phyloP scores from a whole-genome alignment of 2,888 invertebrate species.

The Volucella inanis region DNA sequence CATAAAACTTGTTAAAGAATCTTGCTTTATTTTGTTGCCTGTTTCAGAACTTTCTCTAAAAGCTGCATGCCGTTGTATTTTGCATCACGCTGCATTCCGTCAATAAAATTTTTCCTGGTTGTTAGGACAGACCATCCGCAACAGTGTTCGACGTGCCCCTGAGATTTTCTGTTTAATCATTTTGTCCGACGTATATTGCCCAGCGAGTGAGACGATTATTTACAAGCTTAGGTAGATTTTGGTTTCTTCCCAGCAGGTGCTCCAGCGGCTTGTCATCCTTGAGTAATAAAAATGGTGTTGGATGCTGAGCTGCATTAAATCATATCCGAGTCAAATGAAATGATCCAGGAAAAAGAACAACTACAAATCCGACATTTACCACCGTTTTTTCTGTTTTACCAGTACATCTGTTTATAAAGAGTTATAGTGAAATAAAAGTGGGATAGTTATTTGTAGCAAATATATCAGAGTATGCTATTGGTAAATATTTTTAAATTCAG shows the following conservation, averaged over 20 bases:
- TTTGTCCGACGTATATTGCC: not conserved
- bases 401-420: too few relatives aligned
- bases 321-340: too few relatives aligned
- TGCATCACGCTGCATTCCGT: not conserved
- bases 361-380: too few relatives aligned
- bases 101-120: too few relatives aligned
- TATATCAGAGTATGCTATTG: too few relatives aligned
- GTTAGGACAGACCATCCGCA: conserved; percentile 4
- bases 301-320: too few relatives aligned
- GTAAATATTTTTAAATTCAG: too few relatives aligned
- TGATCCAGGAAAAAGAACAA: too few relatives aligned
- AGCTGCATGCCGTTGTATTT: not conserved
- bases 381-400: too few relatives aligned
- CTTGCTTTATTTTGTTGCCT: not conserved
- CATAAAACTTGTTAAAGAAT: too few relatives aligned
- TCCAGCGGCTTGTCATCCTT: not conserved
- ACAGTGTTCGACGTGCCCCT: not conserved
- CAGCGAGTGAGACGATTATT: not conserved
- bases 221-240: not conserved
- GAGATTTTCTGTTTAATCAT: not conserved
- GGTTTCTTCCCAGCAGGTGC: not conserved
- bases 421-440: too few relatives aligned
- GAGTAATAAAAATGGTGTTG: not conserved
- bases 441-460: too few relatives aligned
- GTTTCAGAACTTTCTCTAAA: not conserved